These are phyloP conservation scores for Zaprionus kolodkinae DNA, from an alignment of 1,140 invertebrate species.

Conservation along the genomic window DNA sequence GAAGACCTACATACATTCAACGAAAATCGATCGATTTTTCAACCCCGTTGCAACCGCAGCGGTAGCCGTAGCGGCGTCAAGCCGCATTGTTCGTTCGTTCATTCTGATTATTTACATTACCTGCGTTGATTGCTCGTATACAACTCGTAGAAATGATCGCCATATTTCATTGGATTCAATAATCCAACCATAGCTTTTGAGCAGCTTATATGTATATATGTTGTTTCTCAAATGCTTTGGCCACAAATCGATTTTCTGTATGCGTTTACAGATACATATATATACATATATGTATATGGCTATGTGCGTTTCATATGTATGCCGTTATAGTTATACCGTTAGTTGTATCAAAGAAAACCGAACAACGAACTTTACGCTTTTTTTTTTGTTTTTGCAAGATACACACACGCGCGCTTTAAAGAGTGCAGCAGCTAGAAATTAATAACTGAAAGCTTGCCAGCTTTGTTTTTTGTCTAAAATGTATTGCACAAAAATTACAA, in stretches of 20 bases:
- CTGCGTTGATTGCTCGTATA: slow-evolving; percentile 80
- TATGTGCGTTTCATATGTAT: slow-evolving; percentile 29
- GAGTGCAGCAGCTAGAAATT: slow-evolving; percentile 14
- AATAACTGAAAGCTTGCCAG: slow-evolving; percentile 22
- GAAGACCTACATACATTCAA: slow-evolving; percentile 68
- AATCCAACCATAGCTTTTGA: slow-evolving; percentile 74
- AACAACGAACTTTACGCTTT: neutral
- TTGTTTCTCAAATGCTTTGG: slow-evolving; percentile 30
- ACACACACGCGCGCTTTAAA: slow-evolving; percentile 1
- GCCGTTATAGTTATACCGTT: slow-evolving; percentile 46
- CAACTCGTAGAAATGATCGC: slow-evolving; percentile 83
- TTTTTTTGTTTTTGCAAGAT: slow-evolving; percentile 7
- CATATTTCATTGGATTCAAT: slow-evolving; percentile 83
- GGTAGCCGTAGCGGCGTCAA: slow-evolving; percentile 8
- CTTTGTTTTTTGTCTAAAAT: slow-evolving; percentile 45
- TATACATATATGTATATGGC: slow-evolving; percentile 6
- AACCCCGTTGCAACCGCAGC: slow-evolving; percentile 45
- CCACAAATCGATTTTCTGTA: slow-evolving; percentile 66
- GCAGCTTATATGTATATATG: neutral
- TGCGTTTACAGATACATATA: slow-evolving; percentile 44
- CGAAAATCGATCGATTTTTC: slow-evolving; percentile 76
- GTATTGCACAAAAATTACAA: slow-evolving; percentile 74
- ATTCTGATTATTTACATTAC: slow-evolving; percentile 63
- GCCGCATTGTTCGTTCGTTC: slow-evolving; percentile 17
- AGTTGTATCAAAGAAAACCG: slow-evolving; percentile 16